Percentiles rank a stretch among this genome's conserved stretches.
These are phyloP conservation scores for Oreortyx pictus DNA, from an alignment of 2,797 vertebrate species.

Conservation along the genomic window DNA sequence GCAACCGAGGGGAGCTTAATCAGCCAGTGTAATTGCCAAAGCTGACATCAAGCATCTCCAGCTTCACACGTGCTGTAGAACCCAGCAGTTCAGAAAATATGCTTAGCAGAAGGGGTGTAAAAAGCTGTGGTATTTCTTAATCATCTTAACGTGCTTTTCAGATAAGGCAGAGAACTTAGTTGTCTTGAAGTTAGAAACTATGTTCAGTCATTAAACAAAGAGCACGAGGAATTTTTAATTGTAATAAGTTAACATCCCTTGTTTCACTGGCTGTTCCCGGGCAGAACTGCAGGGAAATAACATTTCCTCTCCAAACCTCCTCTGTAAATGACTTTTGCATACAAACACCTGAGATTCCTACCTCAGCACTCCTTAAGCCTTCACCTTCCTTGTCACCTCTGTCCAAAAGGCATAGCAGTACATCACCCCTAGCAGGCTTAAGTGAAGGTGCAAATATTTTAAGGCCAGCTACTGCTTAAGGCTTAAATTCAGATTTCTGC, in stretches of 20 bases:
- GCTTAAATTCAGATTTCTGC: slow-evolving; percentile 20
- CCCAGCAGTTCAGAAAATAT: neutral
- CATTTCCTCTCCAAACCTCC: neutral
- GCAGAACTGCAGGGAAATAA: slow-evolving; percentile 1
- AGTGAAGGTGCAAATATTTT: neutral
- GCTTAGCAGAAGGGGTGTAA: neutral
- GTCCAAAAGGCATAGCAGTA: neutral
- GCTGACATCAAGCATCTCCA: neutral
- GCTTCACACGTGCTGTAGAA: neutral
- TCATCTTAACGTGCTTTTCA: neutral
- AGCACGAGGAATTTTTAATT: neutral
- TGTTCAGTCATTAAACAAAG: neutral
- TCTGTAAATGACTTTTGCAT: neutral
- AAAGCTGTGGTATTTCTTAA: neutral
- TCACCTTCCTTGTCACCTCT: neutral
- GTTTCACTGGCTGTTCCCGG: neutral
- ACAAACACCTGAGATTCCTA: slow-evolving; percentile 1
- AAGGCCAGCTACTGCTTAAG: neutral
- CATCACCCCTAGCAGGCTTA: neutral
- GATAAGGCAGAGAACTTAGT: neutral
- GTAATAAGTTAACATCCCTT: slow-evolving; percentile 10
- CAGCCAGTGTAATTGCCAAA: neutral
- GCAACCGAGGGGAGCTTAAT: neutral
- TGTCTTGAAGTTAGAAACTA: neutral
- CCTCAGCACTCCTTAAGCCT: neutral